Evolutionary conservation across 2,797 vertebrate species (phyloP).

Genomic region (Myripristis jacobus): DNA sequence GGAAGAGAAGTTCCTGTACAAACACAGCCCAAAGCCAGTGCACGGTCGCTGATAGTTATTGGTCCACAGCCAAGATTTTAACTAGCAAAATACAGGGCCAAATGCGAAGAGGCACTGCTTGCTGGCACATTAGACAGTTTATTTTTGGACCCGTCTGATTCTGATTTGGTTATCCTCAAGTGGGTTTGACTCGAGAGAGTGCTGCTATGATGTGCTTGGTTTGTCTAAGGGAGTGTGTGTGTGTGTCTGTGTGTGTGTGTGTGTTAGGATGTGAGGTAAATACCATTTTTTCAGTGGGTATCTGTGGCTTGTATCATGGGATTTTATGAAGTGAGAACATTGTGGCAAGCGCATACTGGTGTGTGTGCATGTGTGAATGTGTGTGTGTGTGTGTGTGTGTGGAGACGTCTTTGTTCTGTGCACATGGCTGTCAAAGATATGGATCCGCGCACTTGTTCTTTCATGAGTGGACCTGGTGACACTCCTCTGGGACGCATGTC

Average conservation of each 20-base stretch:
- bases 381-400: too few relatives aligned
- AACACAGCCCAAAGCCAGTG: constrained; percentile 43
- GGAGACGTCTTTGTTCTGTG: constrained; percentile 37
- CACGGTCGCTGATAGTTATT: constrained; percentile 27
- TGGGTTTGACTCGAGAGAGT: constrained; percentile 44
- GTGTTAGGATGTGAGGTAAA: constrained; percentile 27
- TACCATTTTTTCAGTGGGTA: constrained; percentile 23
- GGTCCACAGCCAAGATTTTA: constrained; percentile 48
- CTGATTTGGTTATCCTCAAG: constrained; percentile 55
- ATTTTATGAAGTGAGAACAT: constrained; percentile 47
- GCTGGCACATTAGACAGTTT: constrained; percentile 41
- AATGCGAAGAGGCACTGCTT: constrained; percentile 33
- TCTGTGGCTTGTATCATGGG: constrained; percentile 49
- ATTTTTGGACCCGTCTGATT: constrained; percentile 49
- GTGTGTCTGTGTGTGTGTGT: constrained; percentile 18
- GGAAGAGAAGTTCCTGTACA: constrained; percentile 48
- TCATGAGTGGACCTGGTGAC: constrained; percentile 58
- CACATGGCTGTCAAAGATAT: constrained; percentile 64
- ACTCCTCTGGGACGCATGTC: constrained; percentile 56
- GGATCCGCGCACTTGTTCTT: constrained; percentile 66
- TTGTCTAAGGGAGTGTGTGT: constrained; percentile 40
- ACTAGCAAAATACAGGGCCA: constrained; percentile 24
- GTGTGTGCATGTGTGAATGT: background rate
- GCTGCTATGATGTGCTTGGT: constrained; percentile 25
- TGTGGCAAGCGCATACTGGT: constrained; percentile 47